A percentile compares a stretch with the other conserved stretches of the same genome.
Evolutionary conservation across 1,140 invertebrate species (phyloP).

Genomic region (Pseudobourletiella spinata): DNA sequence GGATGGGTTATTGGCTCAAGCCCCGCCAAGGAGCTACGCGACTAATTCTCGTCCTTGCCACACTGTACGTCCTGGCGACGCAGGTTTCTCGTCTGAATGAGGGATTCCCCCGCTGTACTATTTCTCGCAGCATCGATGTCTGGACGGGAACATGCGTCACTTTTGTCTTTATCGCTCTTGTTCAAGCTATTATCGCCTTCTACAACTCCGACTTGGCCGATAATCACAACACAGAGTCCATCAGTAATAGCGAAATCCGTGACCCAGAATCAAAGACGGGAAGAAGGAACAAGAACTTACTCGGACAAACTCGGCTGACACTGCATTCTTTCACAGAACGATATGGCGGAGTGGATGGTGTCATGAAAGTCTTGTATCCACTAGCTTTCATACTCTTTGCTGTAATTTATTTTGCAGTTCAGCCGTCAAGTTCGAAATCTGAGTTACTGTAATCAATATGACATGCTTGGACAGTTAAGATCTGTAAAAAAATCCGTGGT

Average conservation of each 20-base stretch:
- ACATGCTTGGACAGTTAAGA: no score
- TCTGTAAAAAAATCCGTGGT: no score
- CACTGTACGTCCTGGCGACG: slow-evolving; percentile 49
- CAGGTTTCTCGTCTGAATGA: slow-evolving; percentile 45
- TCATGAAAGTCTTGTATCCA: no score
- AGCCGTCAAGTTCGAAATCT: no score
- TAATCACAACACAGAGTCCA: background rate
- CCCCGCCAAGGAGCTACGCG: slow-evolving; percentile 45
- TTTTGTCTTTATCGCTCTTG: slow-evolving; percentile 49
- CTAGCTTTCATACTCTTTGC: no score
- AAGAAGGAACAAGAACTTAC: background rate
- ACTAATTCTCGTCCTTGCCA: slow-evolving; percentile 48
- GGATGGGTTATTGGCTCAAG: slow-evolving; percentile 51
- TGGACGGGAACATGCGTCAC: slow-evolving; percentile 51
- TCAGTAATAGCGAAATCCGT: background rate
- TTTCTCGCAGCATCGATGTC: slow-evolving; percentile 44
- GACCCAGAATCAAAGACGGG: background rate
- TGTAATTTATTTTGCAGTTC: no score
- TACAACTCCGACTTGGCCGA: slow-evolving; percentile 45
- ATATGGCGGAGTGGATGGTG: no score
- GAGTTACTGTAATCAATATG: no score
- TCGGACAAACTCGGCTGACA: no score
- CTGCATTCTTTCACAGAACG: no score
- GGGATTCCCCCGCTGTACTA: background rate
- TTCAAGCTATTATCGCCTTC: slow-evolving; percentile 52